phyloP scores from a whole-genome alignment of 2,113 vertebrate genomes.

The Corapipo altera region DNA sequence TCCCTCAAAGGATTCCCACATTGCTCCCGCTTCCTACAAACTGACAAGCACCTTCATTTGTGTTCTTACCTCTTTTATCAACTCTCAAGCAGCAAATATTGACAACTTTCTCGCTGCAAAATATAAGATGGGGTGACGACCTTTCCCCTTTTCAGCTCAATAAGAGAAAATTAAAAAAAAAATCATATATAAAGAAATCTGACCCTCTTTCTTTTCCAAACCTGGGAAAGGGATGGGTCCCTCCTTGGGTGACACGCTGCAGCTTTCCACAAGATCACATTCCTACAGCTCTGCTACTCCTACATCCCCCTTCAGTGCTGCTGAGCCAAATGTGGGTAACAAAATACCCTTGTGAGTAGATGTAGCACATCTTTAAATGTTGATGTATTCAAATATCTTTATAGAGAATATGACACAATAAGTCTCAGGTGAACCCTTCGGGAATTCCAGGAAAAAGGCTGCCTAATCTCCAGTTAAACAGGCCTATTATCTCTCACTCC shows the following conservation, averaged over 20 bases:
- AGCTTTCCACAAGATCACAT: neutral
- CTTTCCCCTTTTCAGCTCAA: neutral
- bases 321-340: neutral
- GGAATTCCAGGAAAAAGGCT: slow-evolving; percentile 77
- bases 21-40: neutral
- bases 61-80: neutral
- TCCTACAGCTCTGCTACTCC: neutral
- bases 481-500: slow-evolving; percentile 82
- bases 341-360: neutral
- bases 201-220: neutral
- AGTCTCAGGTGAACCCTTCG: slow-evolving; percentile 72
- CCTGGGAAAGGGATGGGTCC: neutral
- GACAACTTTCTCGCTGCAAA: neutral
- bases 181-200: no score
- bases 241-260: neutral
- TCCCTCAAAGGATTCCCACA: rapidly evolving
- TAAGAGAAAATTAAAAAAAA: neutral
- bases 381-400: slow-evolving; percentile 73
- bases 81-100: neutral
- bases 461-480: slow-evolving; percentile 86
- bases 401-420: slow-evolving; percentile 62
- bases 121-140: neutral
- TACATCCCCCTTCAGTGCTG: neutral
- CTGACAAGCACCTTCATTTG: neutral
- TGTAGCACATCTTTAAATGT: slow-evolving; percentile 61